Evolutionary conservation across 2,797 vertebrate genomes (phyloP).

Genomic region (Sciaenops ocellatus): DNA sequence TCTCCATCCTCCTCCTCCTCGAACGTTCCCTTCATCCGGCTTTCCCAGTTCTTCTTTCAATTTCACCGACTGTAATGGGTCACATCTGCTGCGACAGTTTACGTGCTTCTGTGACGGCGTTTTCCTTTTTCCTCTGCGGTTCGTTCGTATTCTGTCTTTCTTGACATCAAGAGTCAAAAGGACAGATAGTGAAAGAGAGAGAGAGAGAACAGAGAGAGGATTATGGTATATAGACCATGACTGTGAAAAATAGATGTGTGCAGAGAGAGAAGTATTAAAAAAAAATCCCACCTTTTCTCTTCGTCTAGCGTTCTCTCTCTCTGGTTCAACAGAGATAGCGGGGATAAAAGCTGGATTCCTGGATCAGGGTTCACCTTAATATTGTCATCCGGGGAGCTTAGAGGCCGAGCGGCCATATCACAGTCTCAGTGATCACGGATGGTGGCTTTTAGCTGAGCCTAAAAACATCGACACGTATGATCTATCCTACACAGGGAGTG

Average conservation of each 20-base stretch:
- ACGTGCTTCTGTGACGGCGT: slow-evolving; percentile 30
- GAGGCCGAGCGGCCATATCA: slow-evolving; percentile 46
- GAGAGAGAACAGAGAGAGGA: slow-evolving; percentile 55
- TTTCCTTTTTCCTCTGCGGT: neutral
- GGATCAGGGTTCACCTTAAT: slow-evolving; percentile 69
- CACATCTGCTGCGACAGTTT: slow-evolving; percentile 37
- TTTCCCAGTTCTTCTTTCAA: slow-evolving; percentile 22
- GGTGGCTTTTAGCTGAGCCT: slow-evolving; percentile 53
- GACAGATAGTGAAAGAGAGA: slow-evolving; percentile 48
- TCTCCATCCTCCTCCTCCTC: neutral
- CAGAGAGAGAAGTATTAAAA: slow-evolving; percentile 51
- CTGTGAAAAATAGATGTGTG: slow-evolving; percentile 69
- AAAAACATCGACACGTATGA: slow-evolving; percentile 43
- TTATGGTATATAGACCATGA: slow-evolving; percentile 70
- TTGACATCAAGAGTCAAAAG: slow-evolving; percentile 52
- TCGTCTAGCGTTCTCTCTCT: slow-evolving; percentile 47
- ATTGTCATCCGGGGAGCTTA: slow-evolving; percentile 67
- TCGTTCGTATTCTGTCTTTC: slow-evolving; percentile 40
- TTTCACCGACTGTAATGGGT: slow-evolving; percentile 22
- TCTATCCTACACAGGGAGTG: slow-evolving; percentile 15
- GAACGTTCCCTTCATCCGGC: neutral
- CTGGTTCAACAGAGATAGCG: slow-evolving; percentile 65
- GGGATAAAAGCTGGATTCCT: slow-evolving; percentile 69
- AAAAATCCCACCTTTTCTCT: slow-evolving; percentile 58
- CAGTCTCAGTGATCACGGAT: slow-evolving; percentile 43